These are phyloP conservation scores for Corythaixoides concolor DNA, from an alignment of 2,113 vertebrate genomes.

Conservation along the genomic window DNA sequence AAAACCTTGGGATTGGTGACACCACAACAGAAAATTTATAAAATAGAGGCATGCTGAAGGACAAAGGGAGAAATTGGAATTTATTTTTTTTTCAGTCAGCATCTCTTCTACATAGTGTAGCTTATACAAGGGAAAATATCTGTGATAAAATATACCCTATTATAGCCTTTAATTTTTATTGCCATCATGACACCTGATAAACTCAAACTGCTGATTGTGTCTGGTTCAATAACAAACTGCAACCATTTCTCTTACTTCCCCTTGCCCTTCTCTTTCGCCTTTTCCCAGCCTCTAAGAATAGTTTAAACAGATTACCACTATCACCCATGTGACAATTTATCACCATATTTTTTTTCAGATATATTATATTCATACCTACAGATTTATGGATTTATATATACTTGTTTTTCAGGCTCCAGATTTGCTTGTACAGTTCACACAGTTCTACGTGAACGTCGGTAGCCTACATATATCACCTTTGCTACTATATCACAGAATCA, in stretches of 20 bases:
- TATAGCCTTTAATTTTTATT: conserved; percentile 17
- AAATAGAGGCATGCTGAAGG: neutral
- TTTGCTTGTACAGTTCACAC: neutral
- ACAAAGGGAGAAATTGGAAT: neutral
- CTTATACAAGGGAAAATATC: neutral
- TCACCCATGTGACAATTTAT: neutral
- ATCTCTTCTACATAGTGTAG: neutral
- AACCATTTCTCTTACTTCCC: neutral
- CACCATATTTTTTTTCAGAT: neutral
- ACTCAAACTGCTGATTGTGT: neutral
- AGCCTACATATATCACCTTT: neutral
- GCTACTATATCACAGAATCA: neutral
- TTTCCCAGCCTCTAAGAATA: neutral
- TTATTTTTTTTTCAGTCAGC: neutral
- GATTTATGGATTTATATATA: neutral
- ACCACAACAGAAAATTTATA: neutral
- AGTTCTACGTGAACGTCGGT: rapidly evolving
- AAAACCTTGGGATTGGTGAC: neutral
- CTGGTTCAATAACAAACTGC: neutral
- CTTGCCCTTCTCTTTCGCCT: neutral
- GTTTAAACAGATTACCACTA: neutral
- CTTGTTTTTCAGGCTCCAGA: neutral
- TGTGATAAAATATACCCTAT: neutral
- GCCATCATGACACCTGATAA: neutral
- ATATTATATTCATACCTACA: neutral